phyloP scores from a whole-genome alignment of 2,888 invertebrate genomes.

The Erpobdella octoculata region DNA sequence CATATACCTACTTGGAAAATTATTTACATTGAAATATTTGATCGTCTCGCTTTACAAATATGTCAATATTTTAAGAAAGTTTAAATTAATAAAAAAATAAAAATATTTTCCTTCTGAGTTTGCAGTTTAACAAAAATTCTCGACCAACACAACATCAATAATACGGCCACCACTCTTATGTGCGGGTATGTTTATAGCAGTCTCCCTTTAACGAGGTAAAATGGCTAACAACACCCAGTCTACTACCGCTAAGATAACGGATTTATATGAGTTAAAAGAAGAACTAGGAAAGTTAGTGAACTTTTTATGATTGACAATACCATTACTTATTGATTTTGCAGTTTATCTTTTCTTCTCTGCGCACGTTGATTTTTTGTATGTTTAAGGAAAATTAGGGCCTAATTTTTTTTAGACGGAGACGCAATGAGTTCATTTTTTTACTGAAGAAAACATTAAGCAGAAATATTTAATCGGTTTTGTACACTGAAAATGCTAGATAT shows the following conservation, averaged over 20 bases:
- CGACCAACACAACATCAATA: not conserved
- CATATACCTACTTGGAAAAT: too few relatives aligned
- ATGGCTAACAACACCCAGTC: conserved; percentile 34
- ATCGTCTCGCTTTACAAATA: too few relatives aligned
- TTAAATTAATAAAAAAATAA: too few relatives aligned
- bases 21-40: too few relatives aligned
- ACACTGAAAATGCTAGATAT: too few relatives aligned
- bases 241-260: conserved; percentile 70
- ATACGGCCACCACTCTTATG: not conserved
- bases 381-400: too few relatives aligned
- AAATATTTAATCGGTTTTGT: too few relatives aligned
- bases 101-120: not conserved
- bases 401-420: too few relatives aligned
- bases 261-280: conserved; percentile 98
- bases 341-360: not conserved
- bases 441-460: too few relatives aligned
- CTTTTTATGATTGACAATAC: too few relatives aligned
- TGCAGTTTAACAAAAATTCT: not conserved
- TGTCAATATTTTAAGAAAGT: too few relatives aligned
- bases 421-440: too few relatives aligned
- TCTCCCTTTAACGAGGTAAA: conserved; percentile 28
- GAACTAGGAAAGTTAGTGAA: conserved; percentile 96
- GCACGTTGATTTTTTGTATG: not conserved
- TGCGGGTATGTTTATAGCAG: conserved; percentile 7
- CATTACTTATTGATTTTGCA: not conserved